Evolutionary conservation across 2,888 invertebrate genomes (phyloP), one percentile per base, ranked within the genome.

Genomic region (Periphyllus acericola): DNA sequence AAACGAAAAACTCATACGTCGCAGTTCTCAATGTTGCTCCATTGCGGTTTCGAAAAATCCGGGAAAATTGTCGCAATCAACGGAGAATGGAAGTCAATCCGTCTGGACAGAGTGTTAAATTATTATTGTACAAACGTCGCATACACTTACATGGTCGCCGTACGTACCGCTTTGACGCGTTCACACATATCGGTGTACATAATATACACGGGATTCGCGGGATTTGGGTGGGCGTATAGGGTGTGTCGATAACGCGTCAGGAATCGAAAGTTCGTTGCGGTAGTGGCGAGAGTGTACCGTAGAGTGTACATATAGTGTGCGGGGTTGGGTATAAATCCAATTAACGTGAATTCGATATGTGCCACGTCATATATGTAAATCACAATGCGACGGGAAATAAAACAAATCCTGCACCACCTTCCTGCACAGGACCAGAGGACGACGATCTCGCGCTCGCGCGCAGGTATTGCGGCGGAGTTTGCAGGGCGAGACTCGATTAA

Each of bases 401-500:
- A 68, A 68, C 68, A 11, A 29, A 11, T 29, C 68, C 68, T 68
- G 25, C n/a, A 11, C 68, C n/a, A 6, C 68, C 2, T 21, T 6
- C 60, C 6, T 4, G 60, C n/a, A n/a, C 60, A 21, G 60, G 60
- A 60, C 60, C 60, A 25, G 25, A 60, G 60, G 60, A 60, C 60
- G 21, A 4, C 21, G 6, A 6, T 19, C 60, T 0, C 21, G 21
- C 25, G 60, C 25, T 6, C 25, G 52, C 21, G 25, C 60, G 25
- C 25, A 60, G 21, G 60, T 60, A 55, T 55, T 46, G 21, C 21
- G 21, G 60, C 60, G 8, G 25, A 60, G 21, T 60, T 60, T 25
- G 46, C 46, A 0, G 82, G 71, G 4, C 72, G 82, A 29, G 83
- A 83, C 83, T 83, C 83, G 29, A 83, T 83, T 83, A 83, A 46